These are phyloP conservation scores for Copsychus sechellarum DNA, from an alignment of 2,113 vertebrate genomes.

Conservation along the genomic window DNA sequence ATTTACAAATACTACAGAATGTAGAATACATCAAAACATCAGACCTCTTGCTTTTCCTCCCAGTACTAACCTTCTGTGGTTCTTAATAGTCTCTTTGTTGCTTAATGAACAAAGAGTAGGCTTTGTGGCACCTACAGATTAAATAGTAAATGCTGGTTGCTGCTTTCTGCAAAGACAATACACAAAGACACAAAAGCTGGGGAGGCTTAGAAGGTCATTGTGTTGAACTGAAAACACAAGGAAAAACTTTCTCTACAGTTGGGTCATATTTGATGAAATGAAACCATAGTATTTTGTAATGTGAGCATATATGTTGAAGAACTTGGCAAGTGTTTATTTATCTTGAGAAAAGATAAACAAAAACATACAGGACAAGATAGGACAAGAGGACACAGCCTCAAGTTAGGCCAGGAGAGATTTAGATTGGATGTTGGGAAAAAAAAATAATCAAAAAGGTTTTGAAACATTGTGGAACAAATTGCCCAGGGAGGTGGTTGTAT, in stretches of 20 bases:
- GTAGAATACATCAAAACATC: not conserved
- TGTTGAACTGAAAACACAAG: not conserved
- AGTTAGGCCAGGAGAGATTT: not conserved
- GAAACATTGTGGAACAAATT: not conserved
- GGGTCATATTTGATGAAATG: not conserved
- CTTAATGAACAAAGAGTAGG: not conserved
- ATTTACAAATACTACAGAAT: not conserved
- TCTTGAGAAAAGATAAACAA: not conserved
- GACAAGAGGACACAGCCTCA: not conserved
- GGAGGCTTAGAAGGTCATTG: not conserved
- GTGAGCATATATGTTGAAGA: not conserved
- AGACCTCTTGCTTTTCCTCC: not conserved
- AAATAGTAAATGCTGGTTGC: not conserved
- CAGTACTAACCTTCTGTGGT: not conserved
- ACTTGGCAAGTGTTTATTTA: not conserved
- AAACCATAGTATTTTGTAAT: not conserved
- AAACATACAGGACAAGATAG: not conserved
- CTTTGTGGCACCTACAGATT: not conserved
- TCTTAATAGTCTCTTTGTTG: not conserved
- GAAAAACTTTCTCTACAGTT: not conserved
- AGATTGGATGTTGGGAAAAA: not conserved
- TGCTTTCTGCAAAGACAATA: not conserved
- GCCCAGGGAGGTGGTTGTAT: not conserved
- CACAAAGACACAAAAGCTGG: not conserved
- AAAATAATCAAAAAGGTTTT: not conserved